Evolutionary conservation across 1,140 invertebrate genomes (phyloP).

Genomic region (Penaeus japonicus): DNA sequence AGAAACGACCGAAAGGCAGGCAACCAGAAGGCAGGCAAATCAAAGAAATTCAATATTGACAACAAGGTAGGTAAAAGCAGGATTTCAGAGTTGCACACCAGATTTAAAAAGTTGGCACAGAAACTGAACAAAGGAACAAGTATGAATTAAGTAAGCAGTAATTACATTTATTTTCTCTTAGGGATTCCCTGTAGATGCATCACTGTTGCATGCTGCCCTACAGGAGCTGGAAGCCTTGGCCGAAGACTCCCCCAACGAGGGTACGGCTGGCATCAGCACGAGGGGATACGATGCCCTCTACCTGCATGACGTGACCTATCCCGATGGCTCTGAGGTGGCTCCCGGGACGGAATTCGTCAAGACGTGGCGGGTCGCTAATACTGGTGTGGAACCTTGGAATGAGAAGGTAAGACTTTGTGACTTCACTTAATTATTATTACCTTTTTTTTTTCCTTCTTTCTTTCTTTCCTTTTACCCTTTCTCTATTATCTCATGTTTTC

Average conservation of each 20-base stretch:
- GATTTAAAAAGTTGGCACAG: no score
- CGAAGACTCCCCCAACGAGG: slow-evolving; percentile 40
- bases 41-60: slow-evolving; percentile 42
- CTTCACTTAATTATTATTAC: no score
- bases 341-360: slow-evolving; percentile 31
- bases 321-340: slow-evolving; percentile 40
- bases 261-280: not conserved
- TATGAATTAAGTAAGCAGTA: not conserved
- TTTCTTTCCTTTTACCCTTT: no score
- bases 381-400: slow-evolving; percentile 38
- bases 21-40: slow-evolving; percentile 24
- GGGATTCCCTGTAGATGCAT: slow-evolving; percentile 43
- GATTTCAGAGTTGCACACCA: no score
- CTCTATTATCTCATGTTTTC: no score
- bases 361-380: slow-evolving; percentile 36
- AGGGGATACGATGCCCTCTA: slow-evolving; percentile 33
- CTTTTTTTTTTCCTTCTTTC: no score
- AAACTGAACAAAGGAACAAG: no score
- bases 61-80: not conserved
- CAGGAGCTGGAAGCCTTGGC: slow-evolving; percentile 37
- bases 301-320: slow-evolving; percentile 30
- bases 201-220: slow-evolving; percentile 34
- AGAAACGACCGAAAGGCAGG: slow-evolving; percentile 27
- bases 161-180: not conserved
- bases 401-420: slow-evolving; percentile 32